phyloP scores from a whole-genome alignment of 2,888 invertebrate species.

The Uloborus plumipes region DNA sequence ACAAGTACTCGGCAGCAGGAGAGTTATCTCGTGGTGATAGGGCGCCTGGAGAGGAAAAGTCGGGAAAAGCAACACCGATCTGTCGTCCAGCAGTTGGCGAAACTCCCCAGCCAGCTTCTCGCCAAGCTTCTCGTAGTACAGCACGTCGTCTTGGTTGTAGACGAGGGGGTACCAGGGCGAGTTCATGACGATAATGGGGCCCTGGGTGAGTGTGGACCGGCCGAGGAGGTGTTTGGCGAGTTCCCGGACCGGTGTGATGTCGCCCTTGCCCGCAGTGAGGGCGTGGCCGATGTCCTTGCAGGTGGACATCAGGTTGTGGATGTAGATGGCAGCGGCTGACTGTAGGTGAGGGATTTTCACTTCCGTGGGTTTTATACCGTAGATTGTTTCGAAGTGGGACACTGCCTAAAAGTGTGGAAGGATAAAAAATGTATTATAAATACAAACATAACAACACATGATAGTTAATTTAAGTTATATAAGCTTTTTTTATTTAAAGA shows the following conservation, averaged over 20 bases:
- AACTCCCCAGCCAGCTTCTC: neutral
- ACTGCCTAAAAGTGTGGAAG: constrained; percentile 2
- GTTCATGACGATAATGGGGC: neutral
- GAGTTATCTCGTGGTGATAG: constrained; percentile 86
- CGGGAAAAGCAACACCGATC: constrained; percentile 83
- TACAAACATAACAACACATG: neutral
- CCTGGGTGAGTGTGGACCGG: constrained; percentile 1
- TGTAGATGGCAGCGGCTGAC: neutral
- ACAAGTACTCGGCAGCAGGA: constrained; percentile 85
- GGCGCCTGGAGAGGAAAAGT: constrained; percentile 90
- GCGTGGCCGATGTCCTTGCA: neutral
- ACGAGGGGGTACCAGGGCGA: neutral
- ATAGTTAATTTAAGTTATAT: no score
- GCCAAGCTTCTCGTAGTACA: neutral
- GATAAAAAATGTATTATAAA: neutral
- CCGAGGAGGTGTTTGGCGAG: constrained; percentile 20
- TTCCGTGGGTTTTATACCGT: neutral
- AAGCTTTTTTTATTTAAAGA: no score
- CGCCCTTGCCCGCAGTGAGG: neutral
- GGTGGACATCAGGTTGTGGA: neutral
- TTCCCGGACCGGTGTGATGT: constrained; percentile 18
- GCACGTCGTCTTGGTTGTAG: neutral
- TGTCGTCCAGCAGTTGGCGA: constrained; percentile 30
- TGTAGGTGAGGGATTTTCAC: constrained; percentile 1
- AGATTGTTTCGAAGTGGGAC: constrained; percentile 11